Conservation (phyloP, 2,888 invertebrate species). For the Eristalinus aeneus region DNA sequence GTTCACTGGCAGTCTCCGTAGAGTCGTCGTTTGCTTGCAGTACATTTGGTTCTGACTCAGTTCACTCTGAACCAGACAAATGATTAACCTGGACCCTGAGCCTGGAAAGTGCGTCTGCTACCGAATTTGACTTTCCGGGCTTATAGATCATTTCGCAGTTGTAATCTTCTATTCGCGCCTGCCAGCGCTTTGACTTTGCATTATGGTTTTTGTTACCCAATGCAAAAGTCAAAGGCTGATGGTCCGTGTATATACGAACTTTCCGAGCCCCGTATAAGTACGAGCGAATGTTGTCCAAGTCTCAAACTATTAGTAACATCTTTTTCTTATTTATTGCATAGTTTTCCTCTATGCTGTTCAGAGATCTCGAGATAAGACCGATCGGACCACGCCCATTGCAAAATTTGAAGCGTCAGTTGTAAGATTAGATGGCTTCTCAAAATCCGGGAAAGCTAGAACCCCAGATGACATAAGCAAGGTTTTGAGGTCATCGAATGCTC, state of each 20-base stretch:
- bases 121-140: neutral
- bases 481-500: slow-evolving; percentile 47
- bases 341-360: neutral
- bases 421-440: slow-evolving; percentile 45
- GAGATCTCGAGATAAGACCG: neutral
- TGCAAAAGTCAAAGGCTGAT: neutral
- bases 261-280: neutral
- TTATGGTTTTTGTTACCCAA: neutral
- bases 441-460: slow-evolving; percentile 59
- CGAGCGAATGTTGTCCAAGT: neutral
- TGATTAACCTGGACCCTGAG: neutral
- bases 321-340: neutral
- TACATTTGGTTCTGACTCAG: neutral
- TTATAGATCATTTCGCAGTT: neutral
- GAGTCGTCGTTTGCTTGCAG: too few species aligned
- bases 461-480: slow-evolving; percentile 53
- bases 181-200: neutral
- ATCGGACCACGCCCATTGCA: neutral
- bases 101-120: neutral
- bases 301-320: neutral
- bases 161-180: slow-evolving; percentile 44
- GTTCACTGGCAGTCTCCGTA: too few species aligned
- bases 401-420: neutral
- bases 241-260: neutral
- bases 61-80: neutral